Evolutionary conservation across 2,113 vertebrate genomes (phyloP), one percentile per base, ranked within the genome.

Genomic region (Hipposideros armiger): DNA sequence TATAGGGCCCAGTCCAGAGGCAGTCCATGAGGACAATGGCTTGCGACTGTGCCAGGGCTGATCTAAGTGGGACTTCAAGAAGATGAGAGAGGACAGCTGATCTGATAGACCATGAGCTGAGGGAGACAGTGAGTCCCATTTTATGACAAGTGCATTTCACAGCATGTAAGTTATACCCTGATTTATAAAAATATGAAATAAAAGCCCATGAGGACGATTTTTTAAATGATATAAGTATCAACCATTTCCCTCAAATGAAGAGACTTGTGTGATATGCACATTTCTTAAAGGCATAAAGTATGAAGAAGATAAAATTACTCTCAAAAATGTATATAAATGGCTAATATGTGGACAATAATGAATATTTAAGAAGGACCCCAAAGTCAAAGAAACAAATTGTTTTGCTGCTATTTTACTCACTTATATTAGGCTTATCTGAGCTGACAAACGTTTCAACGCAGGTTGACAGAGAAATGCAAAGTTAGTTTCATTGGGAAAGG

Each of bases 401-500:
- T 24, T 52, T 7, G 50, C 73, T 45, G 26, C 52, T 32, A 11
- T 83, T 84, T 93, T n/a, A 8, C 24, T 91, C 76, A 64, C 26
- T 69, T 19, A 7, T 1, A 2, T 16, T 28, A 92, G 36, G 73
- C 72, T 70, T 30, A 16, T 74, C 67, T 32, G 69, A 64, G 14
- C 72, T 19, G 14, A 54, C 2, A 60, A 90, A 66, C 16, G 17
- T 91, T 88, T 92, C 47, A 60, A 5, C 76, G 76, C 42, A 69
- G 52, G 80, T 47, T 40, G 52, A 85, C 74, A 45, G 87, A 74
- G 36, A 54, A 56, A 58, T 40, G 20, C 42, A 91, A 92, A 94
- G 82, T 95, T 77, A 60, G 42, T 87, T 95, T 96, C 83, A 36
- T n/a, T 28, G 50, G 84, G 28, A 78, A 40, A 62, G 54, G 20